A percentile compares a stretch with the other conserved stretches of the same genome.
phyloP scores from a whole-genome alignment of 2,888 invertebrate species.

The Yponomeuta malinellus region DNA sequence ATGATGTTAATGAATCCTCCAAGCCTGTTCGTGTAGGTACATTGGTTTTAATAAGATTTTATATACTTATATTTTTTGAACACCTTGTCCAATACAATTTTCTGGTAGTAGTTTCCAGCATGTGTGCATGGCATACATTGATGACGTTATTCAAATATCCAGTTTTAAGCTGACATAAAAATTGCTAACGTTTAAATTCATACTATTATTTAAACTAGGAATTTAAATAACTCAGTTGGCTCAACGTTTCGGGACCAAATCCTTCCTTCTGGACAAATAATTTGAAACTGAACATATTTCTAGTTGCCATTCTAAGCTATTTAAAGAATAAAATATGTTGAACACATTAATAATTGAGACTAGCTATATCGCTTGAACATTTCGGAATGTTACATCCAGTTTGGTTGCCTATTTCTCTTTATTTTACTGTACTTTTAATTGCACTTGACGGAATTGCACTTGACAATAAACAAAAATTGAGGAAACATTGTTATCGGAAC shows the following conservation, averaged over 20 bases:
- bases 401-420: constrained; percentile 18
- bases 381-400: constrained; percentile 34
- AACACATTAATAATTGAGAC: constrained; percentile 45
- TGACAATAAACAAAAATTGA: constrained; percentile 5
- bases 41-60: too few relatives aligned
- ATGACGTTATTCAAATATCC: too few relatives aligned
- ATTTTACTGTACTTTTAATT: constrained; percentile 23
- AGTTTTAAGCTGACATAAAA: background rate
- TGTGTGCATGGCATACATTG: too few relatives aligned
- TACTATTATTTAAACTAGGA: background rate
- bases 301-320: constrained; percentile 33
- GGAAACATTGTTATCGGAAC: constrained; percentile 14
- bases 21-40: too few relatives aligned
- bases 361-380: constrained; percentile 38
- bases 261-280: constrained; percentile 16
- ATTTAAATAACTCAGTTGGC: background rate
- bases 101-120: too few relatives aligned
- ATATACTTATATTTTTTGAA: too few relatives aligned
- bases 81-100: too few relatives aligned
- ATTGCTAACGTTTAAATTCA: background rate
- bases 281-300: constrained; percentile 33
- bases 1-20: too few relatives aligned
- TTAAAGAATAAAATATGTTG: constrained; percentile 34
- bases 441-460: constrained; percentile 26
- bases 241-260: too few relatives aligned